Base-by-base conservation (phyloP, 2,113 vertebrate species). In the Pachypanchax playfairii region DNA sequence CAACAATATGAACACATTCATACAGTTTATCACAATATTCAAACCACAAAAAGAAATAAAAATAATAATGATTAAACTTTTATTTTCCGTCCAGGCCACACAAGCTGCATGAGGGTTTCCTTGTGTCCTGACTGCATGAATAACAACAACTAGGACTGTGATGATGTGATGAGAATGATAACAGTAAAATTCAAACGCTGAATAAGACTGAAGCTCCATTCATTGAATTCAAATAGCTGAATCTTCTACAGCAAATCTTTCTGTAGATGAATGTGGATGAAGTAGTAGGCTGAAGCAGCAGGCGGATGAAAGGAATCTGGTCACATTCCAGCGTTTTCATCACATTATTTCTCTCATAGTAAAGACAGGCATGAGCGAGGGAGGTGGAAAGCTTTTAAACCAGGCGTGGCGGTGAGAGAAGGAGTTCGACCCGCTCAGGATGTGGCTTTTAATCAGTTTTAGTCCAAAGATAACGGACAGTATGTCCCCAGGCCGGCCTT, bases 181-280 rank as follows among this genome's bases (percentile, higher is more conserved):
- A 73, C 46, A 65, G 66, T 31, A 18, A 64, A 46, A 88, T 79
- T 78, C 73, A 75, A 85, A 85, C 79, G 41, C 49, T 52, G 29
- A 29, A 43, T 33, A 14, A 8, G 20, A 85, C 82, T 78, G 75
- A 77, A 57, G 75, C 4, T 24, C 48, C 81, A 74, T 82, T 89
- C 67, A 83, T 72, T 47, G 35, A 29, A 75, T 68, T 79, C 53
- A 73, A 70, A 77, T 70, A 66, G n/a, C n/a, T n/a, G n/a, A n/a
- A n/a, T n/a, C n/a, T n/a, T n/a, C n/a, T n/a, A 66, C 72, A 64
- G 73, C 67, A 70, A 31, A 48, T 57, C 20, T 58, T 11, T 25
- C 13, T 29, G 25, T 35, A n/a, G 33, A 44, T 35, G 36, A 5
- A 38, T 13, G 50, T 58, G 58, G 20, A 51, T 9, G n/a, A 28